Percentiles rank a stretch among this genome's conserved stretches.
Conservation (phyloP, 2,888 invertebrate species). For the Ichneumoninae sp. region DNA sequence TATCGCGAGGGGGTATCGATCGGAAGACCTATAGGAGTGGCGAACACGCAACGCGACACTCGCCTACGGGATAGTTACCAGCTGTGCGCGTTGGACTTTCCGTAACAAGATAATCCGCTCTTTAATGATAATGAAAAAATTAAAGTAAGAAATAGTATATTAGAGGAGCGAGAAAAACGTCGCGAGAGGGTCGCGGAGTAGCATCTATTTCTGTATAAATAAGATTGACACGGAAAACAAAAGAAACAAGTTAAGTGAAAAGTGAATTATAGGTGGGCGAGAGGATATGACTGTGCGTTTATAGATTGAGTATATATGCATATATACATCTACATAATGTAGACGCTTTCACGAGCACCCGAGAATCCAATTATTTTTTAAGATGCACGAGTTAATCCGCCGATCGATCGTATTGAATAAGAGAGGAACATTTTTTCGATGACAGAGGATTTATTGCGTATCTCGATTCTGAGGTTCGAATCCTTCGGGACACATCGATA, state of each 20-base stretch:
- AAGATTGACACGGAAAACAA: constrained; percentile 40
- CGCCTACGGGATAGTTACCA: constrained; percentile 70
- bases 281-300: constrained; percentile 67
- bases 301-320: constrained; percentile 69
- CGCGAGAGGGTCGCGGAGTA: constrained; percentile 50
- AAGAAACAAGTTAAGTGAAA: constrained; percentile 16
- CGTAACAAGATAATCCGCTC: not conserved
- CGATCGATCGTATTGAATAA: constrained; percentile 26
- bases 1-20: not conserved
- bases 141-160: constrained; percentile 49
- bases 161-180: constrained; percentile 33
- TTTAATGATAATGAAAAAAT: constrained; percentile 31
- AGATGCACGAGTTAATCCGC: constrained; percentile 65
- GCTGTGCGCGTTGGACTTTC: constrained; percentile 22
- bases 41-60: constrained; percentile 48
- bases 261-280: constrained; percentile 42
- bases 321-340: constrained; percentile 39
- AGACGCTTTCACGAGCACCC: constrained; percentile 56
- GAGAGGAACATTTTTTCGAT: constrained; percentile 22
- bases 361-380: constrained; percentile 76
- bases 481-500: constrained; percentile 40
- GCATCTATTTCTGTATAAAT: constrained; percentile 75
- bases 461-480: constrained; percentile 48
- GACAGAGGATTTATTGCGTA: constrained; percentile 32
- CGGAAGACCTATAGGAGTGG: not conserved